These are phyloP conservation scores for Amphipyra berbera DNA, from an alignment of 2,888 invertebrate genomes.

Conservation along the genomic window DNA sequence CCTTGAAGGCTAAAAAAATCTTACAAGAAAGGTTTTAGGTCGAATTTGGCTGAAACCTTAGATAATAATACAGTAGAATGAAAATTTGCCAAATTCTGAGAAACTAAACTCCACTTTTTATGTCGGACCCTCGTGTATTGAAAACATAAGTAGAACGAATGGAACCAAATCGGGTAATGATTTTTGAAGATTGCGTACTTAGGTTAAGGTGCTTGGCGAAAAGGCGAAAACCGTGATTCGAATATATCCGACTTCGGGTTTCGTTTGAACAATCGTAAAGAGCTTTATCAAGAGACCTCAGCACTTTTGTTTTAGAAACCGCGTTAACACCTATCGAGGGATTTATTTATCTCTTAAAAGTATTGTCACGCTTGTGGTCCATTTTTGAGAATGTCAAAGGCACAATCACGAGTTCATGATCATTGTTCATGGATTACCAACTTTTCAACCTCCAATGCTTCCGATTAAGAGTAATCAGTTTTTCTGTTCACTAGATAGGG, in stretches of 20 bases:
- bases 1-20: conserved; percentile 36
- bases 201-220: conserved; percentile 31
- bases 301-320: conserved; percentile 28
- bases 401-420: not conserved
- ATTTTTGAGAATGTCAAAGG: not conserved
- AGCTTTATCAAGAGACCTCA: conserved; percentile 32
- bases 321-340: conserved; percentile 8
- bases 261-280: conserved; percentile 21
- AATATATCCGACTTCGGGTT: conserved; percentile 44
- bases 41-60: conserved; percentile 33
- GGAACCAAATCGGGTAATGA: conserved; percentile 48
- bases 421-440: not conserved
- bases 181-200: conserved; percentile 50
- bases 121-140: conserved; percentile 46
- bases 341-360: conserved; percentile 9
- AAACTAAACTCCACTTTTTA: conserved; percentile 45
- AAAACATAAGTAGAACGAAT: conserved; percentile 56
- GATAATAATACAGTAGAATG: conserved; percentile 38
- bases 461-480: too few relatives aligned
- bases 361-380: not conserved
- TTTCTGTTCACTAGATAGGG: too few relatives aligned
- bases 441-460: not conserved
- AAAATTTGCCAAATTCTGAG: conserved; percentile 46
- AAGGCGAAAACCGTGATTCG: conserved; percentile 46
- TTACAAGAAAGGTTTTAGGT: conserved; percentile 32